Percentiles rank a stretch among this genome's conserved stretches.
phyloP scores from a whole-genome alignment of 2,888 invertebrate species.

The Geotrupes spiniger region DNA sequence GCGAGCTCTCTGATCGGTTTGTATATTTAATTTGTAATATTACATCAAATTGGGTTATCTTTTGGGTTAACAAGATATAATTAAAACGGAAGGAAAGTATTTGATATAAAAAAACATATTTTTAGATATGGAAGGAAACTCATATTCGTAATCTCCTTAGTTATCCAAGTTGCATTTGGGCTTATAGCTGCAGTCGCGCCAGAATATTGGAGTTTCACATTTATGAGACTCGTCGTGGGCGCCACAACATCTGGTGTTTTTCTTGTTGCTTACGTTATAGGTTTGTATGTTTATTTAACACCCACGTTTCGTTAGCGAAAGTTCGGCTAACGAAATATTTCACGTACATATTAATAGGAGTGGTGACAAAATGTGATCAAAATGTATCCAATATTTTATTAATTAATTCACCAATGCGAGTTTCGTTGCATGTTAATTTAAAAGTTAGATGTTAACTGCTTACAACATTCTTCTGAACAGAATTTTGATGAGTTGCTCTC shows the following conservation, averaged over 20 bases:
- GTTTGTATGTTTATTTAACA: slow-evolving; percentile 50
- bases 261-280: slow-evolving; percentile 74
- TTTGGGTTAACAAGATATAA: too few species aligned
- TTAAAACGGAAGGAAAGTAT: too few species aligned
- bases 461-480: too few species aligned
- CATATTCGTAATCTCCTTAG: slow-evolving; percentile 69
- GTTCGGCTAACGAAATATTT: too few species aligned
- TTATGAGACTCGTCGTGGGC: slow-evolving; percentile 66
- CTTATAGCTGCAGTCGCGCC: slow-evolving; percentile 64
- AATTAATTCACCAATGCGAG: too few species aligned
- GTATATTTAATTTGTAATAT: slow-evolving; percentile 6
- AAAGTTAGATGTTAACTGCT: too few species aligned
- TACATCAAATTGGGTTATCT: too few species aligned
- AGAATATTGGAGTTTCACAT: slow-evolving; percentile 65
- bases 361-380: too few species aligned
- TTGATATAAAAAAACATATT: too few species aligned
- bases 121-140: slow-evolving; percentile 65
- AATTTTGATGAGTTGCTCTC: too few species aligned
- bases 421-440: too few species aligned
- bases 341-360: too few species aligned
- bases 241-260: slow-evolving; percentile 75
- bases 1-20: slow-evolving; percentile 66
- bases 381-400: not conserved
- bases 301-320: not conserved
- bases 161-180: slow-evolving; percentile 67